Base-by-base conservation (phyloP, 2,888 invertebrate species). In the Trichopria drosophilae region DNA sequence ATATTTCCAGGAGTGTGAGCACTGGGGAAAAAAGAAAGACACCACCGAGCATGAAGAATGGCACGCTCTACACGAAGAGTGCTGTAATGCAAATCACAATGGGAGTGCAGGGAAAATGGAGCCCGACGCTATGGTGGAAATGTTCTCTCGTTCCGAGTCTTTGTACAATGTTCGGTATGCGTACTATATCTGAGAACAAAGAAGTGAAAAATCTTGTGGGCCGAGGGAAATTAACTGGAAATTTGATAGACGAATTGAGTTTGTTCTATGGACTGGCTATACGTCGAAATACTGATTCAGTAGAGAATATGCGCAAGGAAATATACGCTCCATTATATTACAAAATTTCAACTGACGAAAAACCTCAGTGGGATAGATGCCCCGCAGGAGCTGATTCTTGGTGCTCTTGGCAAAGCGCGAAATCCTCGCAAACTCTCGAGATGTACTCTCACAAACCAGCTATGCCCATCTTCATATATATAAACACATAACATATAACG, bases 371-470 rank as follows among this genome's bases (percentile, higher is more conserved):
- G 39, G 31, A 57, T 1, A 22, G 54, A 28, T 61, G 58, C 43
- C 60, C 57, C 18, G 10, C 29, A 18, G 60, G 57, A 19, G 43
- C 19, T 13, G 48, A 58, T 29, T 57, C 53, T 12, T 63, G 59
- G 58, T 61, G 59, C 32, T 35, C 55, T 18, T 61, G 56, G 57
- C 58, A 58, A 40, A 46, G 29, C 26, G 45, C 50, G 1, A 51
- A 49, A 39, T 51, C 58, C 6, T 10, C 23, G 1, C 36, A 31
- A 18, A 23, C 23, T 4, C 29, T 47, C 10, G 26, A 1, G 7
- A 26, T 31, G 24, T 58, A 52, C 28, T n/a, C 32, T 19, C 52
- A 55, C 29, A 53, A 57, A 28, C 9, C 41, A 29, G 18, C n/a
- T 23, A 41, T 43, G n/a, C n/a, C 39, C 26, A 47, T 55, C 15